Base-by-base conservation (phyloP, 1,140 invertebrate genomes). In the Chironomus striatipennis region DNA sequence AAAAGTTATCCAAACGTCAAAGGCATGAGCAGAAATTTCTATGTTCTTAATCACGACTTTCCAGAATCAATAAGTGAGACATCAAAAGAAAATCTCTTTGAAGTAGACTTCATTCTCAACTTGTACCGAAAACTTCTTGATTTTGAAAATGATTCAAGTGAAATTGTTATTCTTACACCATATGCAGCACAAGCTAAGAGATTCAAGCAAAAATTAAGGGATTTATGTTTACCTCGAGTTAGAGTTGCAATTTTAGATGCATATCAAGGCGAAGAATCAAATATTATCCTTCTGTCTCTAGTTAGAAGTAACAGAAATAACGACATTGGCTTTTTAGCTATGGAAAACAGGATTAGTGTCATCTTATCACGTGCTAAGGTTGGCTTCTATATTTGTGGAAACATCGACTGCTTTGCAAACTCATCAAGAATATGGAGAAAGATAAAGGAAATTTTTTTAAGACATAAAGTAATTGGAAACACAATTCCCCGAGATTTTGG, bases 221-320 rank as follows among this genome's bases (percentile, higher is more conserved):
- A 8, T 88, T 90, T 80, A 88, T 15, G 8, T 12, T 10, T 57
- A 57, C 47, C 47, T 57, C 90, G 78, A 87, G 85, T 79, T 43
- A 78, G 81, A 21, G 81, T 94, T 18, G 86, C 87, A 47, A 87
- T 88, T 6, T 87, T 95, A 1, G 94, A 96, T 80, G 93, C 92
- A 79, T 95, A 87, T 79, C 93, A 95, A 85, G 93, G 94, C 1
- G 90, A 95, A 80, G 94, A 96, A 82, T 91, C 89, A 57, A 89
- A 93, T 77, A 93, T 96, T 42, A 90, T 96, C 75, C 79, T 96
- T 2, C 79, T 96, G 9, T 95, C 94, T 0, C 82, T 96, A 2
- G 93, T 96, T 0, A 83, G 94, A 75, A 94, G 89, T 79, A 91
- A 91, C 78, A 76, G 80, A 7, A 82, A 88, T 7, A 85, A 85